A percentile compares a stretch with the other conserved stretches of the same genome.
phyloP scores from a whole-genome alignment of 2,888 invertebrate species.

The Invenusta paracnida region DNA sequence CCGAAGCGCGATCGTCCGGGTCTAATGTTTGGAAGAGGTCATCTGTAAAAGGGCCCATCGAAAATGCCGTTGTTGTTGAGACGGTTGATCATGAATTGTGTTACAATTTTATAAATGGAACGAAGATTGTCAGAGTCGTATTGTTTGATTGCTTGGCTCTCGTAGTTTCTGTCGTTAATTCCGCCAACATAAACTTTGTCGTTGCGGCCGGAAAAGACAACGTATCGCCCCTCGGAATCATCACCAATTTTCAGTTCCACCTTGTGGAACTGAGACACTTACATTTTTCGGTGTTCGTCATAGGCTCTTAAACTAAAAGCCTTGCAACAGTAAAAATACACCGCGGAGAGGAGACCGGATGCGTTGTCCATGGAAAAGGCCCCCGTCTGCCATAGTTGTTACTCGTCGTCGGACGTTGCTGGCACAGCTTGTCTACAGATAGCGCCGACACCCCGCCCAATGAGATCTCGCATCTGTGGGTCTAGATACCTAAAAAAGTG shows the following conservation, averaged over 20 bases:
- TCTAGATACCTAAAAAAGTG: conserved; percentile 14
- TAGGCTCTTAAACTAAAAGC: conserved; percentile 12
- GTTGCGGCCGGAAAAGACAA: conserved; percentile 22
- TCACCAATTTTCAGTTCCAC: no score
- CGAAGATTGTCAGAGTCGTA: conserved; percentile 20
- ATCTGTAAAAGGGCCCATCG: conserved; percentile 10
- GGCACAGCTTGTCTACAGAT: conserved; percentile 21
- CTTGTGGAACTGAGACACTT: conserved; percentile 9
- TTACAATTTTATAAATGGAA: conserved; percentile 18
- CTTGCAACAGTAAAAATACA: conserved; percentile 28
- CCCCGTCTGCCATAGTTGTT: background rate
- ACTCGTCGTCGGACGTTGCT: conserved; percentile 27
- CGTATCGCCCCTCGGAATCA: conserved; percentile 18
- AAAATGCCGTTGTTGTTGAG: background rate
- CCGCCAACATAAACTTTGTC: background rate
- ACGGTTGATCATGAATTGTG: background rate
- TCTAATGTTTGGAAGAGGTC: background rate
- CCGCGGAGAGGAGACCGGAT: conserved; percentile 23
- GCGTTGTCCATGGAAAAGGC: background rate
- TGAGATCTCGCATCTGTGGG: conserved; percentile 25
- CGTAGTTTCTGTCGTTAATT: conserved; percentile 4
- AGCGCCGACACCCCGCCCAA: conserved; percentile 20
- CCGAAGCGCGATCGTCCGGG: background rate
- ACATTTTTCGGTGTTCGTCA: conserved; percentile 23
- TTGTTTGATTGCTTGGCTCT: background rate